Evolutionary conservation across 2,113 vertebrate species (phyloP).

Genomic region (Tupaia chinensis): DNA sequence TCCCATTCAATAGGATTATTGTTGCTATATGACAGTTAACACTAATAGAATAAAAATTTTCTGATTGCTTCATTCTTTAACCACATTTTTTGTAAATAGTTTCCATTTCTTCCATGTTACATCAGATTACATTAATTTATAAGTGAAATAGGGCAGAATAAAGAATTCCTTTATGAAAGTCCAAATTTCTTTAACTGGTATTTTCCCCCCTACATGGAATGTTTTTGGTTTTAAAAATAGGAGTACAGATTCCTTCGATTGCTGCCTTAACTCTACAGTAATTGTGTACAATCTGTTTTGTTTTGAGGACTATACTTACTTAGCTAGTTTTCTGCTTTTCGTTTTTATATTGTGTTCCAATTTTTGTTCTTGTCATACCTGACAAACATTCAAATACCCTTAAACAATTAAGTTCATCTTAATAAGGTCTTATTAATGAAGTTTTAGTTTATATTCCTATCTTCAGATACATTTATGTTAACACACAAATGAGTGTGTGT

Average conservation of each 20-base stretch:
- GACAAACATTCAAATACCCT: constrained; percentile 6
- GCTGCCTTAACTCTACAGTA: neutral
- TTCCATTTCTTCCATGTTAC: constrained; percentile 48
- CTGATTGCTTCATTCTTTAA: constrained; percentile 47
- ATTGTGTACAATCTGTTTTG: constrained; percentile 5
- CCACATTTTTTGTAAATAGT: constrained; percentile 43
- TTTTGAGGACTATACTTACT: neutral
- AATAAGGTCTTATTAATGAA: constrained; percentile 38
- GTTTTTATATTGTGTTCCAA: neutral
- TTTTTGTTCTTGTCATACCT: constrained; percentile 10
- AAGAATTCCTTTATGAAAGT: constrained; percentile 52
- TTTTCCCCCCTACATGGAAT: neutral
- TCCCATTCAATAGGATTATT: constrained; percentile 37
- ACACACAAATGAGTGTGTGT: neutral
- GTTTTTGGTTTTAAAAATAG: constrained; percentile 67
- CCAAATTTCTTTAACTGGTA: constrained; percentile 44
- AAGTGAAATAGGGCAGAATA: constrained; percentile 18
- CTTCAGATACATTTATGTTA: neutral
- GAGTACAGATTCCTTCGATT: constrained; percentile 35
- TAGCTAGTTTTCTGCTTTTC: constrained; percentile 24
- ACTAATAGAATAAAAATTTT: constrained; percentile 24
- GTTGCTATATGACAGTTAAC: constrained; percentile 11
- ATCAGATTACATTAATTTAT: constrained; percentile 38
- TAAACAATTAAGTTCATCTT: neutral
- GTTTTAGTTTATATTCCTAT: neutral